Evolutionary conservation across 1,140 invertebrate genomes (phyloP).

Genomic region (Chironomus striatipennis): DNA sequence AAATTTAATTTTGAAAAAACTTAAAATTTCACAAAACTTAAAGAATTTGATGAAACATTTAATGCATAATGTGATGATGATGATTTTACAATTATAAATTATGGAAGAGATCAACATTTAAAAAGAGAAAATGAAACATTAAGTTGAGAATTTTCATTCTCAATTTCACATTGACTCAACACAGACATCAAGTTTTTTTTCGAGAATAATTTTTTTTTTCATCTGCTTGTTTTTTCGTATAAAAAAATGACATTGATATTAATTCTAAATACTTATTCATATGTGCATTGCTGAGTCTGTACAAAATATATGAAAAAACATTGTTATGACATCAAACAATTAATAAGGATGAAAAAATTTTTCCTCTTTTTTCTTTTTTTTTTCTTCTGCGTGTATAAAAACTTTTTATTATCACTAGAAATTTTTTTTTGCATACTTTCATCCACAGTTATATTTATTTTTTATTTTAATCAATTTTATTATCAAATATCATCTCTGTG

Average conservation of each 20-base stretch:
- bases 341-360: neutral
- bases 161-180: too few relatives aligned
- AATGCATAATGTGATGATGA: too few relatives aligned
- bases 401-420: neutral
- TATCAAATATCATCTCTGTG: too few relatives aligned
- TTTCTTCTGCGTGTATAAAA: neutral
- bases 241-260: constrained; percentile 6
- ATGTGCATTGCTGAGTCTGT: neutral
- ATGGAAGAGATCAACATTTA: too few relatives aligned
- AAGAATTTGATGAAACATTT: too few relatives aligned
- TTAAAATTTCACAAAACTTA: too few relatives aligned
- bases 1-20: too few relatives aligned
- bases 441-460: neutral
- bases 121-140: too few relatives aligned
- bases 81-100: too few relatives aligned
- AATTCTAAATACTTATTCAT: neutral
- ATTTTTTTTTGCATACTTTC: neutral
- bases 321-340: neutral
- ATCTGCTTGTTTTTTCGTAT: neutral
- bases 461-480: too few relatives aligned
- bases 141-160: too few relatives aligned
- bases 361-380: neutral
- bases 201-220: neutral
- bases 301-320: constrained; percentile 2
- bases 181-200: too few relatives aligned